phyloP scores from a whole-genome alignment of 2,888 invertebrate species.

The Eumerus sabulonum region DNA sequence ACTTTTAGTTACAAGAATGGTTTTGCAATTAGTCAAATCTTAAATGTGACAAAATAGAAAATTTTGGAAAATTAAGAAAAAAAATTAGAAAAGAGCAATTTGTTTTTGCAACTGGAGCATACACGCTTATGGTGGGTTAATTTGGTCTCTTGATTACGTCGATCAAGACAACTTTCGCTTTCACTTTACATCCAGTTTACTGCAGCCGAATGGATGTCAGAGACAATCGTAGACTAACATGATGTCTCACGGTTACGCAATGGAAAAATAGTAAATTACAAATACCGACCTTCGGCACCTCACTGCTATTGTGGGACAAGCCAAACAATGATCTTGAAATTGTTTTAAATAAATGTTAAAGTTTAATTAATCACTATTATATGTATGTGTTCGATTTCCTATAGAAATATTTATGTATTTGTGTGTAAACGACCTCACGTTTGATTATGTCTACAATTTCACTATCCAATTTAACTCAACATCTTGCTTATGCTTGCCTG shows the following conservation, averaged over 20 bases:
- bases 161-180: conserved; percentile 75
- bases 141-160: conserved; percentile 23
- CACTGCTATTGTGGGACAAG: conserved; percentile 2
- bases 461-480: no score
- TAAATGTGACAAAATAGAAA: no score
- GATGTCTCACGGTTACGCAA: conserved; percentile 49
- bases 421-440: no score
- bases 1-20: no score
- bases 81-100: no score
- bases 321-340: conserved; percentile 18
- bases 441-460: no score
- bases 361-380: no score
- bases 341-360: conserved; percentile 8
- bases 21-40: no score
- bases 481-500: no score
- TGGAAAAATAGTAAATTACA: conserved; percentile 20
- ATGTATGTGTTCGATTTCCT: no score
- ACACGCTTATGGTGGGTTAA: conserved; percentile 6
- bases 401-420: no score
- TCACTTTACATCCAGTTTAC: conserved; percentile 71
- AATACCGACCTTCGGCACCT: neutral
- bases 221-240: conserved; percentile 60
- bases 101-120: conserved; percentile 3
- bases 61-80: no score
- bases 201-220: conserved; percentile 37